Conservation (phyloP, 2,888 invertebrate species). For the Herminia tarsipennalis region DNA sequence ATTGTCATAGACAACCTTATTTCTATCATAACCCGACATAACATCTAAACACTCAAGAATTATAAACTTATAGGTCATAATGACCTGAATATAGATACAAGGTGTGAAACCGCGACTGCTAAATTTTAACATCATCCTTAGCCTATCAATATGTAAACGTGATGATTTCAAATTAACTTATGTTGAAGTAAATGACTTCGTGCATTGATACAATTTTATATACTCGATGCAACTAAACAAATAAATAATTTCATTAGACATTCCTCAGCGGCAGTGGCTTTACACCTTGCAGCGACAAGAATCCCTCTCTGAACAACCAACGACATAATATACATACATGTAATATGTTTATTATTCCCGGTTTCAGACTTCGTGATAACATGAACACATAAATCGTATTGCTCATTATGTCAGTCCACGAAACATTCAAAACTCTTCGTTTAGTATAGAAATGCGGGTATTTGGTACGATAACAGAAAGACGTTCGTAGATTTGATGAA, state of each 20-base stretch:
- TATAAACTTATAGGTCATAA: conserved; percentile 17
- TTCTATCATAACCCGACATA: conserved; percentile 19
- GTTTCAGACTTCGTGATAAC: conserved; percentile 32
- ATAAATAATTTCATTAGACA: not conserved
- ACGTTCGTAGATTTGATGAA: conserved; percentile 38
- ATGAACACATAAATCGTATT: conserved; percentile 34
- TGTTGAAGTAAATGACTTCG: not conserved
- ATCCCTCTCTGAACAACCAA: conserved; percentile 12
- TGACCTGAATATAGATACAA: conserved; percentile 17
- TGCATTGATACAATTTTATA: not conserved
- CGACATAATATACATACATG: conserved; percentile 7
- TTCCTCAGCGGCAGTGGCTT: conserved; percentile 15
- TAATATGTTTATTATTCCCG: conserved; percentile 1
- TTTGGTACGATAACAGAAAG: conserved; percentile 28
- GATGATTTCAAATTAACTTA: not conserved
- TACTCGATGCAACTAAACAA: not conserved
- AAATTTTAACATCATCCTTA: not conserved
- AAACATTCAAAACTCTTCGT: no score
- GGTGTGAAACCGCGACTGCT: conserved; percentile 25
- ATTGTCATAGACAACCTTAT: conserved; percentile 30
- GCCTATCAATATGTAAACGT: not conserved
- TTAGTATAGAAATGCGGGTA: conserved; percentile 20
- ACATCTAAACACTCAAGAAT: conserved; percentile 28
- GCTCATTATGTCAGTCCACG: conserved; percentile 35
- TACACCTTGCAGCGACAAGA: conserved; percentile 15